Percentiles rank a stretch among this genome's conserved stretches.
Conservation (phyloP, 2,113 vertebrate species). For the Corydoras sp. region DNA sequence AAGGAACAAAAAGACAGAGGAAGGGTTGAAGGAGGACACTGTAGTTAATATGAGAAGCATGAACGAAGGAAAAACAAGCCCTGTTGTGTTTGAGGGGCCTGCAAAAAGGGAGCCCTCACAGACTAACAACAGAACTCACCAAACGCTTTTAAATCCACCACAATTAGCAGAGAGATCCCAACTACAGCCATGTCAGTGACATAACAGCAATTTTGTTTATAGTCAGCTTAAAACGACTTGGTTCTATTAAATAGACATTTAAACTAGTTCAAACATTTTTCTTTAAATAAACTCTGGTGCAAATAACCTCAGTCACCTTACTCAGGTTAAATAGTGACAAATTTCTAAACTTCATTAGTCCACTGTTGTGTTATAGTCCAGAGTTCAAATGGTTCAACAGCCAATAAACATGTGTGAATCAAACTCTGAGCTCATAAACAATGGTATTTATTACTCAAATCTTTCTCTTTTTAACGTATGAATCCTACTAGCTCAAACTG, state of each 20-base stretch:
- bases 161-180: background rate
- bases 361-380: background rate
- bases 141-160: background rate
- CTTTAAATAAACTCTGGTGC: background rate
- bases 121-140: background rate
- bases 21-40: background rate
- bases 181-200: background rate
- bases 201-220: too few relatives aligned
- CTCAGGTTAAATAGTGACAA: background rate
- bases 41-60: background rate
- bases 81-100: slow-evolving; percentile 10
- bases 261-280: too few relatives aligned
- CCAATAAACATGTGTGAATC: too few relatives aligned
- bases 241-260: too few relatives aligned
- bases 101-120: background rate
- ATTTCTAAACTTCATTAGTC: background rate
- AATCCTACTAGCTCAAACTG: too few relatives aligned
- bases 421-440: too few relatives aligned
- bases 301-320: background rate
- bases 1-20: background rate
- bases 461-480: too few relatives aligned
- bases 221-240: too few relatives aligned
- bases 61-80: slow-evolving; percentile 18
- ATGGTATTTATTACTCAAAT: too few relatives aligned
- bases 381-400: background rate